Base-by-base conservation (phyloP, 2,797 vertebrate species). In the Poecilia picta region DNA sequence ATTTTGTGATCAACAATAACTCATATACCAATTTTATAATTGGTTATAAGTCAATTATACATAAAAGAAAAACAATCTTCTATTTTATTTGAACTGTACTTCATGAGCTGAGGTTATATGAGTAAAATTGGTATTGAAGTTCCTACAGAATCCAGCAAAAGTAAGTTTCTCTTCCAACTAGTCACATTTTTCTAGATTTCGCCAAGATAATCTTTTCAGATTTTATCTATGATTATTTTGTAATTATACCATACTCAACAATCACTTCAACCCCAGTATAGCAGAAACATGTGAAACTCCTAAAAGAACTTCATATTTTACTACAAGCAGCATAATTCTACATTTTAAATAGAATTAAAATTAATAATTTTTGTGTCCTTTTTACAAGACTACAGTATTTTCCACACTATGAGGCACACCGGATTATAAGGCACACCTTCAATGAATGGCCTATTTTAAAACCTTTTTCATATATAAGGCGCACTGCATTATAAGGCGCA, bases 131-230 rank as follows among this genome's bases (percentile, higher is more conserved):
- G 33, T 20, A 36, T 36, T 39, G 1, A 66, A 3, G 31, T 64
- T 64, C 28, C 81, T 62, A 68, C 18, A 62, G 51, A 80, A 53
- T 79, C 45, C 70, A 39, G 45, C 18, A 73, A 76, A 57, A 43
- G 18, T 68, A 7, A 64, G 47, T 33, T 45, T 81, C 72, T 55
- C 28, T 39, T 53, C 46, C n/a, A 0, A 10, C 73, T 53, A 20
- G 23, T 45, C 1, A 47, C 5, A 49, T 46, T 46, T 47, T 20
- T 28, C 13, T 47, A 66, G n/a, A 43, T 66, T 25, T 76, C 74
- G 33, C 8, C 59, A 33, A 16, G 8, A 4, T 51, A 8, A 72
- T 33, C 10, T 72, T 78, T 73, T 36, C 45, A 11, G 43, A 41
- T 76, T 64, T 71, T n/a, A 33, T 20, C 31, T 36, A 1, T 18